Base-by-base conservation (phyloP, 2,888 invertebrate species). In the Morpho helenor region DNA sequence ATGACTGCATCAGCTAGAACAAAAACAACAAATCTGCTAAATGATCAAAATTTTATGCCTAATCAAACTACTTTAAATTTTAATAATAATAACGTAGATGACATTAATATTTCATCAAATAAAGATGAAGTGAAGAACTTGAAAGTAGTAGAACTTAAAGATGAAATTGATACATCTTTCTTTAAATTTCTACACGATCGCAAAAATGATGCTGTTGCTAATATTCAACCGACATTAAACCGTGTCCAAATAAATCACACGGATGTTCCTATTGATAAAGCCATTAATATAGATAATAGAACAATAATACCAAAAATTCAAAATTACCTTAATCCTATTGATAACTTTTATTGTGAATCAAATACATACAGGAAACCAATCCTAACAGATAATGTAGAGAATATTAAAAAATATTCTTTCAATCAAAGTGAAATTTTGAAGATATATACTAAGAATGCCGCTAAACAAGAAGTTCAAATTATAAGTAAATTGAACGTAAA, bases 401-500 rank as follows among this genome's bases (percentile, higher is more conserved):
- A 66, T 41, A 66, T 76, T 16, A 78, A 74, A 45, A 77, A 72
- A 63, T 80, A 76, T 66, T 69, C 68, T 52, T 79, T 75, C 63
- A 71, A 75, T 9, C 60, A 76, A 22, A 80, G 75, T 10, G 74
- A 82, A 66, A 66, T 45, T 3, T 23, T 80, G 31, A 74, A 80
- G 52, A 65, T 83, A 16, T 72, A 67, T 45, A 75, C 75, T 5
- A 75, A 76, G 66, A 69, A 68, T 52, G 66, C 69, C 7, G 52
- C 66, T 3, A 69, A 77, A 46, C 68, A 72, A 63, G 65, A 73
- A 53, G 63, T 84, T 42, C 69, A 73, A 58, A 67, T 85, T 41
- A 73, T 82, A 52, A 79, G 79, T 62, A 81, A 77, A 68, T 48
- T 86, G 9, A 77, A 79, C 72, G 66, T 90, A 52, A 77, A 86